phyloP scores from a whole-genome alignment of 2,113 vertebrate genomes.

The Cathartes aura region DNA sequence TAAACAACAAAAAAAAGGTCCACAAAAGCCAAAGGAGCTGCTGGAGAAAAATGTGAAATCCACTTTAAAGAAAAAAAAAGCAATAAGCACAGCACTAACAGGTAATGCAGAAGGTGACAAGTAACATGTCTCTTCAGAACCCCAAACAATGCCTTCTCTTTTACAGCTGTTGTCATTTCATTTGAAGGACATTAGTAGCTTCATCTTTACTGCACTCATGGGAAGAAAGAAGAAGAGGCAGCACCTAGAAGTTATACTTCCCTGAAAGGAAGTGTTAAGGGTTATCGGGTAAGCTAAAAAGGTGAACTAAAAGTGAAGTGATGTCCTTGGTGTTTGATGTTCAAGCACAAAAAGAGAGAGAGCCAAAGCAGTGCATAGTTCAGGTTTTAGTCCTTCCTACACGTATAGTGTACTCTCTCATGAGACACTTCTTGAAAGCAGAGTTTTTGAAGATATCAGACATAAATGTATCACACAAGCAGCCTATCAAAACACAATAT shows the following conservation, averaged over 20 bases:
- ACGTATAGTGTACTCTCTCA: not conserved
- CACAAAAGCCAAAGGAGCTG: not conserved
- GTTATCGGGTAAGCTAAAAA: conserved; percentile 24
- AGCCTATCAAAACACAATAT: not conserved
- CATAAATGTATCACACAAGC: not conserved
- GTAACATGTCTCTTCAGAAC: not conserved
- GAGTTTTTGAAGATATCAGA: not conserved
- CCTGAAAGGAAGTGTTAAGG: conserved; percentile 23
- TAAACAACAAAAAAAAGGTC: not conserved
- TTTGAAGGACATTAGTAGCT: conserved; percentile 33
- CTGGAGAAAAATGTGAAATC: not conserved
- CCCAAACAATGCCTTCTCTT: not conserved
- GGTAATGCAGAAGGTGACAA: not conserved
- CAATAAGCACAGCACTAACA: not conserved
- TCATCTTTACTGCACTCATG: not conserved
- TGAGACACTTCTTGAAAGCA: not conserved
- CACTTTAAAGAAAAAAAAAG: not conserved
- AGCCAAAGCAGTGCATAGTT: not conserved
- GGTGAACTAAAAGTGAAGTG: conserved; percentile 20
- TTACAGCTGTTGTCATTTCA: not conserved
- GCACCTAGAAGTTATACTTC: not conserved
- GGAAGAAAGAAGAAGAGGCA: conserved; percentile 38
- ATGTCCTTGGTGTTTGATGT: conserved; percentile 48
- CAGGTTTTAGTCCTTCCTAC: conserved; percentile 1
- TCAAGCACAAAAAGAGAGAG: conserved; percentile 22